These are phyloP conservation scores for Aphis gossypii DNA, from an alignment of 1,140 invertebrate genomes.

Conservation along the genomic window DNA sequence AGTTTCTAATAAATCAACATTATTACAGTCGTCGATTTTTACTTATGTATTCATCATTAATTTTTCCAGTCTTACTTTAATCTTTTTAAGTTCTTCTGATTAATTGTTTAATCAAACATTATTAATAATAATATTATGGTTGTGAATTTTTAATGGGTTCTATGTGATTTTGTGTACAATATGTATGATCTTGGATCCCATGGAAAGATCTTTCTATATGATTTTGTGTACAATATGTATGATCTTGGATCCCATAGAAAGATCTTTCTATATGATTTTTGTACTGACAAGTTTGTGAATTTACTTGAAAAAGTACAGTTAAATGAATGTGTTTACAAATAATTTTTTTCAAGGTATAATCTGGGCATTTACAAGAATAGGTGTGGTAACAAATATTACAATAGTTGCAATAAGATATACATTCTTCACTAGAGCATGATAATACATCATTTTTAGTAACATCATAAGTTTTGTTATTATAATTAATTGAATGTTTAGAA, in stretches of 20 bases:
- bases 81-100: slow-evolving; percentile 62
- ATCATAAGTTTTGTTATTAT: background rate
- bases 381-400: slow-evolving; percentile 38
- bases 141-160: background rate
- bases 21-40: background rate
- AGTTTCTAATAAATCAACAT: background rate
- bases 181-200: background rate
- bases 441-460: background rate
- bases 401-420: background rate
- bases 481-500: background rate
- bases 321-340: slow-evolving; percentile 41
- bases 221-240: background rate
- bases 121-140: background rate
- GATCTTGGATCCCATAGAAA: background rate
- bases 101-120: background rate
- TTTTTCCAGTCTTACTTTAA: slow-evolving; percentile 83
- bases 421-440: background rate
- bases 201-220: background rate
- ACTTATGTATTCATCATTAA: background rate
- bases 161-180: background rate
- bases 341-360: background rate
- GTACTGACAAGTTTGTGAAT: background rate
- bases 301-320: background rate
- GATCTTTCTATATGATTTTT: background rate
- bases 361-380: slow-evolving; percentile 19